Percentiles rank a stretch among this genome's conserved stretches.
Evolutionary conservation across 1,140 invertebrate genomes (phyloP).

Genomic region (Leptinotarsa undecemlineata): DNA sequence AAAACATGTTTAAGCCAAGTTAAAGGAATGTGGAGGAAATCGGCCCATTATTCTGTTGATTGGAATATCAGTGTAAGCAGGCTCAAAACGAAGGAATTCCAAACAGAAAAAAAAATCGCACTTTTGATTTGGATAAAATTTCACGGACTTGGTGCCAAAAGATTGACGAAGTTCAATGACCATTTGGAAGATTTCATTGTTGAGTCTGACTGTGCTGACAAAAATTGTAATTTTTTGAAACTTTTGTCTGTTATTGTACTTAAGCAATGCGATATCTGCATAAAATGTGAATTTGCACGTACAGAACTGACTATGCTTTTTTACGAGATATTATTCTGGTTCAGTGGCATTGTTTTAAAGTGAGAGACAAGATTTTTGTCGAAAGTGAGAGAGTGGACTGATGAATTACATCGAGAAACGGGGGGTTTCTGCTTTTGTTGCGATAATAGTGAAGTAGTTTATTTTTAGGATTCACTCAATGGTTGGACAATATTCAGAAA

Average conservation of each 20-base stretch:
- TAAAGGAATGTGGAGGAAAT: slow-evolving; percentile 6
- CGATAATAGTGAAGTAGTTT: slow-evolving; percentile 5
- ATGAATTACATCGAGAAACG: slow-evolving; percentile 42
- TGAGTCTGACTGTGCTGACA: background rate
- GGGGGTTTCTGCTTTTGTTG: slow-evolving; percentile 33
- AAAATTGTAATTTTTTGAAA: slow-evolving; percentile 12
- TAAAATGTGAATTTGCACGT: background rate
- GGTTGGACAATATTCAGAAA: background rate
- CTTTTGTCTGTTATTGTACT: slow-evolving; percentile 21
- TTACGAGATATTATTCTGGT: slow-evolving; percentile 10
- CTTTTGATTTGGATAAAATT: no score
- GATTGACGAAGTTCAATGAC: no score
- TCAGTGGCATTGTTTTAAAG: slow-evolving; percentile 14
- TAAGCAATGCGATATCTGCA: slow-evolving; percentile 21
- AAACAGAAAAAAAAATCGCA: no score
- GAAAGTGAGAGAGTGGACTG: slow-evolving; percentile 34
- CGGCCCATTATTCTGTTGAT: background rate
- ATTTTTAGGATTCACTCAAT: background rate
- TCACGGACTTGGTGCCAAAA: no score
- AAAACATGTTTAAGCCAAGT: slow-evolving; percentile 3
- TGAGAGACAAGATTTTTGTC: slow-evolving; percentile 11
- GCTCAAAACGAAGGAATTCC: background rate
- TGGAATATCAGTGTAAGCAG: background rate
- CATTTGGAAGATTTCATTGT: background rate
- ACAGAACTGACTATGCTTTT: slow-evolving; percentile 3